These are phyloP conservation scores for Antechinus flavipes DNA, from an alignment of 2,113 vertebrate genomes.

Conservation along the genomic window DNA sequence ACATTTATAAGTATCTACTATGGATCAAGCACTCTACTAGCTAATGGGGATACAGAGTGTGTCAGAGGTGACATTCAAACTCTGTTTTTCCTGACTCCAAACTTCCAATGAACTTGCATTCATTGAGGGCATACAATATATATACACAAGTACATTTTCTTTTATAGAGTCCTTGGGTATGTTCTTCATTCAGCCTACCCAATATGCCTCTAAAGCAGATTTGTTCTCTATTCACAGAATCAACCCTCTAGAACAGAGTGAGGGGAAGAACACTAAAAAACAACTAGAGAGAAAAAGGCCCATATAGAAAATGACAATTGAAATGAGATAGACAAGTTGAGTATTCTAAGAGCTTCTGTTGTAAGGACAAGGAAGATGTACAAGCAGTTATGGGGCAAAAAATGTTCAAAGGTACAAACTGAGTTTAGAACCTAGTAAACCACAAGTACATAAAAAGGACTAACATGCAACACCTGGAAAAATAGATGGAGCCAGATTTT, in stretches of 20 bases:
- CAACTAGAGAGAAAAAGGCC: background rate
- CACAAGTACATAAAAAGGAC: background rate
- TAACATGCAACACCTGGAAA: background rate
- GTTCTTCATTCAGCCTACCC: too few relatives aligned
- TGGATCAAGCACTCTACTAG: background rate
- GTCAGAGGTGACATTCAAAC: background rate
- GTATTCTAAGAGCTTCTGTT: background rate
- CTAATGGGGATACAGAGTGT: background rate
- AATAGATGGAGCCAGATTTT: background rate
- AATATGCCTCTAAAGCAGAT: too few relatives aligned
- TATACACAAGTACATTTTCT: background rate
- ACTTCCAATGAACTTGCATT: background rate
- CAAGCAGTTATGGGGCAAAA: background rate
- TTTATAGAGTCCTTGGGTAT: too few relatives aligned
- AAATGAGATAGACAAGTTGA: background rate
- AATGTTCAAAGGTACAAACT: background rate
- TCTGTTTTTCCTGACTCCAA: background rate
- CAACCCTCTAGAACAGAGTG: too few relatives aligned
- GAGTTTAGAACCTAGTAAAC: background rate
- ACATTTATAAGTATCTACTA: background rate
- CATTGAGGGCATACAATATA: background rate
- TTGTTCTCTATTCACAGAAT: too few relatives aligned
- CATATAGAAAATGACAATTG: background rate
- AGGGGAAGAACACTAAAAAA: background rate
- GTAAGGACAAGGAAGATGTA: background rate